phyloP scores from a whole-genome alignment of 2,888 invertebrate genomes.

The Oscheius myriophilus region DNA sequence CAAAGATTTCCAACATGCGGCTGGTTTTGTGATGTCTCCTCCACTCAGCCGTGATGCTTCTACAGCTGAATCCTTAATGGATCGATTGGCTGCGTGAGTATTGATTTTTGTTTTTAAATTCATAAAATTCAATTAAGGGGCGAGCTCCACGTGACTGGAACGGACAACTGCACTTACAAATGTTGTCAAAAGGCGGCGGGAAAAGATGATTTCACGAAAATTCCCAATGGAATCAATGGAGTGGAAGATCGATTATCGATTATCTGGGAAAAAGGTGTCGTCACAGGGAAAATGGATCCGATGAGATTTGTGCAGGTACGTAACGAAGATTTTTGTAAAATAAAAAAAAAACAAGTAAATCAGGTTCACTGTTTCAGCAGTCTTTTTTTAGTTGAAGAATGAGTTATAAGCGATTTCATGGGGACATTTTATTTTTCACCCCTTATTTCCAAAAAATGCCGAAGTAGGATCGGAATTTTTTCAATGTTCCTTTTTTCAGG shows the following conservation, averaged over 20 bases:
- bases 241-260: constrained; percentile 94
- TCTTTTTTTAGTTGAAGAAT: too few species aligned
- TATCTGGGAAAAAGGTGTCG: constrained; percentile 88
- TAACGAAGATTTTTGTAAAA: too few species aligned
- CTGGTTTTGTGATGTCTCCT: constrained; percentile 91
- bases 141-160: constrained; percentile 88
- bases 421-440: too few species aligned
- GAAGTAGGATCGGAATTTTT: too few species aligned
- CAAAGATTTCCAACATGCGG: constrained; percentile 84
- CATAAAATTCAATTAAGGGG: constrained; percentile 82
- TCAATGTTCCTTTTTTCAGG: too few species aligned
- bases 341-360: too few species aligned
- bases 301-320: constrained; percentile 89
- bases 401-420: too few species aligned
- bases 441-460: too few species aligned
- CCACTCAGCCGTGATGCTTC: constrained; percentile 88
- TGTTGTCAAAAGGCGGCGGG: constrained; percentile 71
- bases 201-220: constrained; percentile 44
- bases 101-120: too few species aligned
- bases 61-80: constrained; percentile 84
- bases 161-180: constrained; percentile 95
- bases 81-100: constrained; percentile 85
- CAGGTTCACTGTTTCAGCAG: too few species aligned
- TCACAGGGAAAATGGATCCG: constrained; percentile 88
- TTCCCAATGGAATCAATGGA: constrained; percentile 85